Base-by-base conservation (phyloP, 1,140 invertebrate genomes). In the Diabrotica undecimpunctata region DNA sequence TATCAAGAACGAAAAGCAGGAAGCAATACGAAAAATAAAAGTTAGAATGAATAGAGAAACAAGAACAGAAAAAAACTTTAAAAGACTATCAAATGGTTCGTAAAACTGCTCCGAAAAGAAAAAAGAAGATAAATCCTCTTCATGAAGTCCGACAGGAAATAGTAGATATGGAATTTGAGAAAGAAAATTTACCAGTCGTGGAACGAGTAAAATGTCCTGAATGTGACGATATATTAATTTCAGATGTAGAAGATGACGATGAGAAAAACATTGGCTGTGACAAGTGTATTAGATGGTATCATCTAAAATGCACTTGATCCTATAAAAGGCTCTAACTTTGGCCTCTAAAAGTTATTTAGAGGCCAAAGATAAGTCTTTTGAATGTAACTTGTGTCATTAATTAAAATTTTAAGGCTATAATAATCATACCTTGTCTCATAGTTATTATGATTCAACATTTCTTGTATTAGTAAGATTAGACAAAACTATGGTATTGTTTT, bases 241-340 rank as follows among this genome's bases (percentile, higher is more conserved):
- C 36, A 14, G 59, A 52, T 51, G 51, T 39, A 59, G 57, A 59
- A 46, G 57, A 50, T 41, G 39, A 41, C 37, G 57, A 59, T 59
- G 12, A 59, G 37, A 59, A 50, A 59, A 59, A 59, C 39, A 59
- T 59, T 41, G 57, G 57, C 12, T 59, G 57, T 41, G 38, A 59
- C 57, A 59, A 46, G n/a, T 59, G 12, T 36, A 50, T 25, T 6
- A 61, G 41, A 35, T 61, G 13, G 59, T 61, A 41, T 35, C 59
- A 61, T 36, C 14, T 53, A 25, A 14, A 57, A 57, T 57, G 55
- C 36, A 39, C 36, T 8, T 7, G 37, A 57, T 57, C n/a, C n/a
- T n/a, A n/a, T n/a, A n/a, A n/a, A n/a, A n/a, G n/a, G n/a, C n/a
- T n/a, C n/a, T n/a, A n/a, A n/a, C n/a, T n/a, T n/a, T n/a, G n/a